Evolutionary conservation across 2,797 vertebrate species (phyloP).

Genomic region (Melanogrammus aeglefinus): DNA sequence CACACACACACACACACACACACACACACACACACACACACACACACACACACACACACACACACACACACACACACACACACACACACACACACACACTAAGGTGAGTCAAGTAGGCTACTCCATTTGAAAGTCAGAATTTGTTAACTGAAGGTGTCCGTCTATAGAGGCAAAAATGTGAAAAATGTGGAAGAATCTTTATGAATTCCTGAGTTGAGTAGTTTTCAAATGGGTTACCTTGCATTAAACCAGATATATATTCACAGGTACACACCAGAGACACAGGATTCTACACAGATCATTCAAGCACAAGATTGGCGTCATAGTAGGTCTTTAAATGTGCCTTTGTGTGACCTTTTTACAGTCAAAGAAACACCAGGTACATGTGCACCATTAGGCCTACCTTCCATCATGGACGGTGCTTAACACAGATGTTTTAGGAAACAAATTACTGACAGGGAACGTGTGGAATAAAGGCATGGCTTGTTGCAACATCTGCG

Average conservation of each 20-base stretch:
- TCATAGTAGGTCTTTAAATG: background rate
- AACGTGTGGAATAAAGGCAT: background rate
- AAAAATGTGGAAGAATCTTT: background rate
- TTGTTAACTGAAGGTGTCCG: background rate
- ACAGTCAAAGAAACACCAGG: background rate
- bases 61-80: slow-evolving; percentile 4
- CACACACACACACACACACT: background rate
- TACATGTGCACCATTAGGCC: background rate
- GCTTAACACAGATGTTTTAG: no score
- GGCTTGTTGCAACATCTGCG: background rate
- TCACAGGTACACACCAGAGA: no score
- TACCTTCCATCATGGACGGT: background rate
- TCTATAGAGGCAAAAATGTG: background rate
- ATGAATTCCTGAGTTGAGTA: background rate
- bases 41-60: slow-evolving; percentile 9
- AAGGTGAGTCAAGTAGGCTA: background rate
- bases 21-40: background rate
- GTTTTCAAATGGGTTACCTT: background rate
- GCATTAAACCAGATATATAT: background rate
- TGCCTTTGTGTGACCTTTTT: background rate
- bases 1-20: slow-evolving; percentile 1
- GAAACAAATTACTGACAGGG: no score
- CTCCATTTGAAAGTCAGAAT: background rate
- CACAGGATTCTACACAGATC: no score
- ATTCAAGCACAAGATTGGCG: background rate